Percentiles rank a stretch among this genome's conserved stretches.
These are phyloP conservation scores for Hippoglossus hippoglossus DNA, from an alignment of 2,797 vertebrate species.

Conservation along the genomic window DNA sequence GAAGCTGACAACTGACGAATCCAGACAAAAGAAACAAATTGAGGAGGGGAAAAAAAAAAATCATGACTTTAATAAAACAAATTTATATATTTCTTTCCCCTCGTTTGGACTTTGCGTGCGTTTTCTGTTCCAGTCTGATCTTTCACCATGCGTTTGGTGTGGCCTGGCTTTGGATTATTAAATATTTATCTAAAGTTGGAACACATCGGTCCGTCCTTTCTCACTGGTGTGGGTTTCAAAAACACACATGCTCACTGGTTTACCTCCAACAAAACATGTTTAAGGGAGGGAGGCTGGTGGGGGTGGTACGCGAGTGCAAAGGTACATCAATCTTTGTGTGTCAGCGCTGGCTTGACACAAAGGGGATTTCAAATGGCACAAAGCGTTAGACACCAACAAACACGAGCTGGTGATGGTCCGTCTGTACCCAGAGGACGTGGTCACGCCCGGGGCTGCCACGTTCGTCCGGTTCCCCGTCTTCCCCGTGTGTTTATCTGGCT, in stretches of 20 bases:
- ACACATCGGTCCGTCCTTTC: constrained; percentile 64
- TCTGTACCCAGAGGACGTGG: constrained; percentile 24
- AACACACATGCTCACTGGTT: constrained; percentile 73
- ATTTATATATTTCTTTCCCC: constrained; percentile 41
- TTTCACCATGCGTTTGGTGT: constrained; percentile 65
- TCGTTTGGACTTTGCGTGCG: constrained; percentile 61
- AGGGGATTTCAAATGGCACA: constrained; percentile 45
- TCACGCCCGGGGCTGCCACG: constrained; percentile 23
- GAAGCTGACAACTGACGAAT: constrained; percentile 65
- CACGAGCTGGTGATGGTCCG: constrained; percentile 7
- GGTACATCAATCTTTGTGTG: constrained; percentile 67
- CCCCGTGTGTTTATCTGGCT: constrained; percentile 54
- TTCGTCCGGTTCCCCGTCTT: constrained; percentile 31
- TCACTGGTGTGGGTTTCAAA: constrained; percentile 75
- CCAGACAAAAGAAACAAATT: constrained; percentile 56
- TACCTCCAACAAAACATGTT: constrained; percentile 69
- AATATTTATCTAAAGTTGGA: constrained; percentile 78
- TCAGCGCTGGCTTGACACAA: constrained; percentile 57
- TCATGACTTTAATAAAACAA: constrained; percentile 55
- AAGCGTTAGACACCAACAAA: constrained; percentile 20
- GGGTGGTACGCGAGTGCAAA: constrained; percentile 26
- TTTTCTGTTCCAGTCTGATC: constrained; percentile 57
- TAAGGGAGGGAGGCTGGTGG: constrained; percentile 16
- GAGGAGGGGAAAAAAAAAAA: constrained; percentile 2
- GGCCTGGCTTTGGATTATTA: constrained; percentile 72